Conservation (phyloP, 2,113 vertebrate genomes). For the Syngnathoides biaculeatus region DNA sequence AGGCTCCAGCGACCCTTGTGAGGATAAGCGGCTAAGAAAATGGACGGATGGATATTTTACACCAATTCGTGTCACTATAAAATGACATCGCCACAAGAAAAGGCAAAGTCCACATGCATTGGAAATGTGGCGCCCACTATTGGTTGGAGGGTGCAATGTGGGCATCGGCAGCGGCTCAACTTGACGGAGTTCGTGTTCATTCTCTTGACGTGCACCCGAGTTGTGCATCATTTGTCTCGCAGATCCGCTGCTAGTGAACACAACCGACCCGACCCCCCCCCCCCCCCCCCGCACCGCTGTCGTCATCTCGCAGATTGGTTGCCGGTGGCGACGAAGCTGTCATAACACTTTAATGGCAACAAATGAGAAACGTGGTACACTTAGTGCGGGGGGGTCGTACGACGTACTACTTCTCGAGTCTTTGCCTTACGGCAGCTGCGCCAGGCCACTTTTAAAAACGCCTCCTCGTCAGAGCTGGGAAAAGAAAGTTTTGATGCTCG, state of each 20-base stretch:
- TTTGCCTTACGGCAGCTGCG: not conserved
- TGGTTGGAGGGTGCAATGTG: not conserved
- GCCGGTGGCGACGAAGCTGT: not conserved
- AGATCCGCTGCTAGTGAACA: not conserved
- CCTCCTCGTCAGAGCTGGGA: not conserved
- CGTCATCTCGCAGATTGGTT: not conserved
- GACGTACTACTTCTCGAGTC: not conserved
- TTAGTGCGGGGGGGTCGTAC: not conserved
- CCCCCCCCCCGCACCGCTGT: not conserved
- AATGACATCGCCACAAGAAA: too few species aligned
- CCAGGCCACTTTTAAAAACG: not conserved
- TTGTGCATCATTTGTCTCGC: not conserved
- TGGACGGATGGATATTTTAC: too few species aligned
- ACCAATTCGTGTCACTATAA: too few species aligned
- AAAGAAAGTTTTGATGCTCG: too few species aligned
- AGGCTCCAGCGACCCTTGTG: too few species aligned
- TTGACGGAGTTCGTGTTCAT: not conserved
- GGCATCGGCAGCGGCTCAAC: not conserved
- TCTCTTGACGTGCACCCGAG: not conserved
- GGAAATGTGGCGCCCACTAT: not conserved
- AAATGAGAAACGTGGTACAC: not conserved
- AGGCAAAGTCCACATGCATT: not conserved
- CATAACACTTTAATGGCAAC: conserved; percentile 1
- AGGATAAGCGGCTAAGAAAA: too few species aligned
- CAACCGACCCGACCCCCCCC: not conserved